phyloP scores from a whole-genome alignment of 2,888 invertebrate genomes.

The Nomada ruficornis region DNA sequence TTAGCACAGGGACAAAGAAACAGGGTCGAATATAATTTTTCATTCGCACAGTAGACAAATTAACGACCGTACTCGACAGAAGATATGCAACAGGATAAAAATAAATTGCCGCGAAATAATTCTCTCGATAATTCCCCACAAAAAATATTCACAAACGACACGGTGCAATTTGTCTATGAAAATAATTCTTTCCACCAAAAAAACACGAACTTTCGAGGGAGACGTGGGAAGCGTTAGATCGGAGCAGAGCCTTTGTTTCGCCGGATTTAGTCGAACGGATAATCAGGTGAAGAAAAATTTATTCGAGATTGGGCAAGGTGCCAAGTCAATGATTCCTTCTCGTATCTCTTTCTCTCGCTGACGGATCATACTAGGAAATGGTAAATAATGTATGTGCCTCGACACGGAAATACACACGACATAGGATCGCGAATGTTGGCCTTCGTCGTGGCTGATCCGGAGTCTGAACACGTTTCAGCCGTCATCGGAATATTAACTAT shows the following conservation, averaged over 20 bases:
- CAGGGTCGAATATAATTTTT: too few species aligned
- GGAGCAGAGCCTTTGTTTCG: constrained; percentile 12
- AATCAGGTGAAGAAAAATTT: constrained; percentile 14
- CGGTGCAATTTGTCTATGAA: too few species aligned
- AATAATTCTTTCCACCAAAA: too few species aligned
- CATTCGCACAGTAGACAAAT: too few species aligned
- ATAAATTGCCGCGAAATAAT: too few species aligned
- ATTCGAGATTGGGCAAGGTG: constrained; percentile 34
- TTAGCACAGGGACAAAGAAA: too few species aligned
- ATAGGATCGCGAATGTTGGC: constrained; percentile 72
- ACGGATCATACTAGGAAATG: constrained; percentile 78
- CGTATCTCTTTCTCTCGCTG: constrained; percentile 46
- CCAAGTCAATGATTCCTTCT: constrained; percentile 50
- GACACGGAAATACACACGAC: constrained; percentile 80
- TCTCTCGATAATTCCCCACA: too few species aligned
- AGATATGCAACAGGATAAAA: too few species aligned
- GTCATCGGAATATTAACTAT: constrained; percentile 81
- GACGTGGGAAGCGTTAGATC: not conserved
- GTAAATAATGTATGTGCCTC: constrained; percentile 81
- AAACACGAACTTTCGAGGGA: too few species aligned
- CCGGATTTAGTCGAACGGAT: not conserved
- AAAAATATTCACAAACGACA: too few species aligned
- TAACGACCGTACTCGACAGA: too few species aligned
- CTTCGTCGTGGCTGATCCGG: constrained; percentile 76
- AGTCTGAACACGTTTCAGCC: constrained; percentile 80